Evolutionary conservation across 2,797 vertebrate species (phyloP), one percentile per base, ranked within the genome.

Genomic region (Atherinosoma microstoma): DNA sequence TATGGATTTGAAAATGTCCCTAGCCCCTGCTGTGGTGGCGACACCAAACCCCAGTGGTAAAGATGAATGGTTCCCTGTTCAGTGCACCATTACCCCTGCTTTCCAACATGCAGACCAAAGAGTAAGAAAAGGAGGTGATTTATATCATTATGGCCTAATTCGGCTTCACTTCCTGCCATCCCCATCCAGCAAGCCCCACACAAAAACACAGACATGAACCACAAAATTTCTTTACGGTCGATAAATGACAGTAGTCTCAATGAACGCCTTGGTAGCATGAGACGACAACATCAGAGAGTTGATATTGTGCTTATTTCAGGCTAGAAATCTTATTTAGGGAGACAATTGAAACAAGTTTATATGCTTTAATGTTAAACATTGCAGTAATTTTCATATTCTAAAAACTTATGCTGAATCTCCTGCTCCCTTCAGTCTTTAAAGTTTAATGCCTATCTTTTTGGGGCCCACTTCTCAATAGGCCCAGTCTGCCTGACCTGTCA

Each of bases 21-120:
- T 20, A 22, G 38, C 54, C 65, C 92, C 93, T 7, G 76, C 91
- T 88, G 91, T n/a, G 88, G 73, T 87, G 84, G 86, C 86, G 90
- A 64, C 92, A 89, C 89, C 89, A 83, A 87, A 88, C 83, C 87
- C 87, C 84, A 75, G 73, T 70, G 77, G 74, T 77, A 59, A 84
- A 87, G 82, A 91, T 87, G 88, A 90, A 90, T 87, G 76, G 42
- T 70, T 90, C 79, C 66, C 81, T 75, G 62, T 84, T 76, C 72
- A 71, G 29, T 76, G 78, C 73, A 81, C 78, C 73, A 80, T 89
- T 88, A 84, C 75, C 85, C 83, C 76, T 84, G 67, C 79, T 88
- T 89, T 82, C 84, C 76, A 74, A 62, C 68, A 73, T 79, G 75
- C 65, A 22, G 64, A 84, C 63, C 73, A 84, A 53, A 79, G 72